Conservation (phyloP, 2,888 invertebrate species). For the Atrina japonica region DNA sequence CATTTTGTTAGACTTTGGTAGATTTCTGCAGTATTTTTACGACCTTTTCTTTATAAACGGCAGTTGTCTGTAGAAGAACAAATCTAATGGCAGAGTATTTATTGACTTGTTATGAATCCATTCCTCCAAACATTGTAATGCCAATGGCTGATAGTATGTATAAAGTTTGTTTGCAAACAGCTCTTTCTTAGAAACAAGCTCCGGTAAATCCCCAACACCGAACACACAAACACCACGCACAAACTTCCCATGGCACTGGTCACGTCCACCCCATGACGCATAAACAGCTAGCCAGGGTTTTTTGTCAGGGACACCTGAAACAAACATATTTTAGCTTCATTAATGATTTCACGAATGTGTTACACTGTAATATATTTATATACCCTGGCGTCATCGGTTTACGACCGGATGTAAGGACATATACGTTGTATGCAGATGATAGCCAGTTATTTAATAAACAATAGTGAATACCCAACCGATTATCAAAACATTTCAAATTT, state of each 20-base stretch:
- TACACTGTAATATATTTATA: too few species aligned
- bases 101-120: constrained; percentile 65
- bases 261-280: constrained; percentile 70
- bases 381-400: too few species aligned
- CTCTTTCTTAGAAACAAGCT: constrained; percentile 61
- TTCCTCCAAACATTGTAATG: constrained; percentile 75
- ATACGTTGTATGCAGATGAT: too few species aligned
- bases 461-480: too few species aligned
- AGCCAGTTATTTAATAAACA: too few species aligned
- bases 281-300: constrained; percentile 72
- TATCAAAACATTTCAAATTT: too few species aligned
- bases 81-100: constrained; percentile 26
- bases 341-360: too few species aligned
- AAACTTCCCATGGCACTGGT: constrained; percentile 68
- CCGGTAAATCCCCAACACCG: constrained; percentile 69
- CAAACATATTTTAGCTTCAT: too few species aligned
- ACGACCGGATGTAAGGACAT: too few species aligned
- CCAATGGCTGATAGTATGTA: constrained; percentile 66
- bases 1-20: too few species aligned
- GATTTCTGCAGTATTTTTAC: too few species aligned
- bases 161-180: constrained; percentile 78
- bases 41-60: constrained; percentile 43
- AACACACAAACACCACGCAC: constrained; percentile 75
- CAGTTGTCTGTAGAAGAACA: constrained; percentile 47
- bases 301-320: constrained; percentile 56